Evolutionary conservation across 2,113 vertebrate species (phyloP).

Genomic region (Phrynosoma blainvillii): DNA sequence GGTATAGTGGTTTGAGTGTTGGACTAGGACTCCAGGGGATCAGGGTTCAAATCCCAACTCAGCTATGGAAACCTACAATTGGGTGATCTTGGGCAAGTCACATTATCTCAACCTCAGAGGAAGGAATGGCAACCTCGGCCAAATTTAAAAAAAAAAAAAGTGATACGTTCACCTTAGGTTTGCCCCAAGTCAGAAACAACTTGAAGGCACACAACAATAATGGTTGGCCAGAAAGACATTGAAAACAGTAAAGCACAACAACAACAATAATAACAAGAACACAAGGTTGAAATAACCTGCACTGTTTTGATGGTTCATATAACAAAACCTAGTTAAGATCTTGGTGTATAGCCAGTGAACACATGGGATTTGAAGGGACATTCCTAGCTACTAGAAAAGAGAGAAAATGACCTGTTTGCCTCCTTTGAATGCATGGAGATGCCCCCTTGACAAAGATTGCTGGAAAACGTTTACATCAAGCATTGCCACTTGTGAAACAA

Average conservation of each 20-base stretch:
- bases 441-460: not conserved
- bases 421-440: not conserved
- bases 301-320: not conserved
- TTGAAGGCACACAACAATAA: no score
- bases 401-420: not conserved
- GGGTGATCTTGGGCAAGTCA: no score
- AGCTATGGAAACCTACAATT: not conserved
- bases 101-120: no score
- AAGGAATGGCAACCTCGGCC: no score
- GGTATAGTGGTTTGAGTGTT: no score
- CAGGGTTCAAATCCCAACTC: not conserved
- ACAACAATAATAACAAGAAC: not conserved
- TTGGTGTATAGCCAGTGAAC: not conserved
- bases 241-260: not conserved
- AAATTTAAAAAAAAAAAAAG: no score
- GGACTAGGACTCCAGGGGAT: not conserved
- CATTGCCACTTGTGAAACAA: no score
- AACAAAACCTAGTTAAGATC: not conserved
- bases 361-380: not conserved
- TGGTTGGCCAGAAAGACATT: not conserved
- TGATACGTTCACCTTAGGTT: no score
- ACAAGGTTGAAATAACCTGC: not conserved
- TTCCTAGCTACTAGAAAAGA: not conserved
- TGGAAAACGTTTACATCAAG: not conserved
- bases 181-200: no score